phyloP scores from a whole-genome alignment of 1,140 invertebrate species.

The Zaprionus kolodkinae region DNA sequence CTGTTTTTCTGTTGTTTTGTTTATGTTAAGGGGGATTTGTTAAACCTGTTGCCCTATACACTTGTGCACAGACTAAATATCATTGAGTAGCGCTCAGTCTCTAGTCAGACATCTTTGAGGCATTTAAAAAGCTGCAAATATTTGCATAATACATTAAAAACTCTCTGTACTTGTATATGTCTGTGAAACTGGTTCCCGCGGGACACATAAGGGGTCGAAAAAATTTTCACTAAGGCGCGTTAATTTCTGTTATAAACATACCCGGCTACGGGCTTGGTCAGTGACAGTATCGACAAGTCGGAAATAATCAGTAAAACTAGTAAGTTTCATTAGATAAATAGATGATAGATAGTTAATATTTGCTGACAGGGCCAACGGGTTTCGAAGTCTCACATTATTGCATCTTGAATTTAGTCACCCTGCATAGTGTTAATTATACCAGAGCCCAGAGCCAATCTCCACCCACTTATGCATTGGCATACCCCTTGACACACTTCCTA shows the following conservation, averaged over 20 bases:
- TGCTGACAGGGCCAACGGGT: constrained; percentile 53
- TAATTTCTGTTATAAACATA: constrained; percentile 74
- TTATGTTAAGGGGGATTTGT: constrained; percentile 20
- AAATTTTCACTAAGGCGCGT: constrained; percentile 72
- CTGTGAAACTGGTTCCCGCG: constrained; percentile 42
- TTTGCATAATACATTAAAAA: constrained; percentile 49
- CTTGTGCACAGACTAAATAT: background rate
- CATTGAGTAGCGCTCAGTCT: constrained; percentile 7
- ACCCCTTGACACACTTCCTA: constrained; percentile 37
- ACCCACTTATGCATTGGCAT: constrained; percentile 14
- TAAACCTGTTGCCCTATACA: constrained; percentile 44
- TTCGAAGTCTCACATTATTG: constrained; percentile 20
- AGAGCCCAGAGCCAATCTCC: background rate
- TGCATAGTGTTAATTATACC: constrained; percentile 22
- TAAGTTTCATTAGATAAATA: constrained; percentile 26
- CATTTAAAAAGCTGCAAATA: constrained; percentile 43
- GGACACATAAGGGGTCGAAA: background rate
- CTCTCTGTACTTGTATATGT: constrained; percentile 10
- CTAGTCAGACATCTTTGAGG: constrained; percentile 22
- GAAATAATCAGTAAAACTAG: constrained; percentile 13
- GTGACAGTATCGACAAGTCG: constrained; percentile 24
- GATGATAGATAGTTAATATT: constrained; percentile 28
- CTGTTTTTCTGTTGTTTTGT: constrained; percentile 11
- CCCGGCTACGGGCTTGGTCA: background rate
- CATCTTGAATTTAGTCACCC: constrained; percentile 41